Evolutionary conservation across 2,888 invertebrate species (phyloP), one percentile per base, ranked within the genome.

Genomic region (Noctua janthina): DNA sequence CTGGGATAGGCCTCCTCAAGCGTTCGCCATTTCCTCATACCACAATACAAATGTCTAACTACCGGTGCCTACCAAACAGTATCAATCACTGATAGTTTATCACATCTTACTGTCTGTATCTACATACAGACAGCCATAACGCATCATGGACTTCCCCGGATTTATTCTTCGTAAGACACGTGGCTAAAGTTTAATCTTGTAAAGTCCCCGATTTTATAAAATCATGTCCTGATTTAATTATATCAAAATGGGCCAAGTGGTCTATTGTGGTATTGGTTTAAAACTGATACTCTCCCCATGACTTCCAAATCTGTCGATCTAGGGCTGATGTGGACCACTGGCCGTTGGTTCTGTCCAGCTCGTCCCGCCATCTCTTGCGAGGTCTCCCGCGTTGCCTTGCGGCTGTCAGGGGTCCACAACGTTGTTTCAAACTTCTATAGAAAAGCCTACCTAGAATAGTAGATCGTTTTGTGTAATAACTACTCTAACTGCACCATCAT

Each of bases 141-240:
- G 17, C 17, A 20, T 67, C 15, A 56, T 0, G 68, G 68, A 15
- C 8, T 68, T 80, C 67, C 80, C 74, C 74, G 59, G 67, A 51
- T 54, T 20, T n/a, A 5, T 20, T 68, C 20, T 1, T 74, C 6
- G 29, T 49, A 49, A 17, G 46, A 11, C n/a, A 23, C 17, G 20
- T 51, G 10, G 20, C 29, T 49, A 10, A 67, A 56, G 17, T 56
- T 23, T 35, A 59, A 46, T 59, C 15, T 29, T 59, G 80, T 49
- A 20, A 72, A 79, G 39, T 49, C 39, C 71, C 49, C 17, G 1
- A 5, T 59, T 43, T 15, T n/a, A 3, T 29, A 54, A 17, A 11
- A 35, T 43, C 5, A 62, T 49, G 1, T 43, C 20, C 35, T 17
- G 15, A 17, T 35, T 46, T 20, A n/a, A 35, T 56, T 13, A 46